Evolutionary conservation across 2,888 invertebrate species (phyloP).

Genomic region (Petrolisthes cinctipes): DNA sequence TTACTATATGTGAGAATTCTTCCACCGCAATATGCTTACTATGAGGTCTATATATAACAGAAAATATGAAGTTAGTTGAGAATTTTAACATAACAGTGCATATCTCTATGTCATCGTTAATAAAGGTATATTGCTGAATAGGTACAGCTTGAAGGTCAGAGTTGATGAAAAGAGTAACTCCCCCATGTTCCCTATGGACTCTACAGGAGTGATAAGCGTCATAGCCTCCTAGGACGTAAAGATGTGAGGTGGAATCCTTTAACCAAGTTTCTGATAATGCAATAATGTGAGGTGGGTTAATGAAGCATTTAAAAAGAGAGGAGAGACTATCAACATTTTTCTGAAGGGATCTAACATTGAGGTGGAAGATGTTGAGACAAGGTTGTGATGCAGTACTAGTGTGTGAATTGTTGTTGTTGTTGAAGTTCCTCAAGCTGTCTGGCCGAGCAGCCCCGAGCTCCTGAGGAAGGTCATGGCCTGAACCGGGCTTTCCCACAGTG

Average conservation of each 20-base stretch:
- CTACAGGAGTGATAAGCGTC: not conserved
- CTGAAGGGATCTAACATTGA: not conserved
- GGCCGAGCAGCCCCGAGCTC: too few species aligned
- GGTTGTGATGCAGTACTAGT: slow-evolving; percentile 7
- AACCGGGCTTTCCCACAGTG: too few species aligned
- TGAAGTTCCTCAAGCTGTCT: too few species aligned
- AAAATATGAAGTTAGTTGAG: too few species aligned
- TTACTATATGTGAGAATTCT: not conserved
- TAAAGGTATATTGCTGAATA: too few species aligned
- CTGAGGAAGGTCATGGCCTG: too few species aligned
- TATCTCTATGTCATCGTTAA: too few species aligned
- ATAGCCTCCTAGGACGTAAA: not conserved
- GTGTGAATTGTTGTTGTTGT: slow-evolving; percentile 20
- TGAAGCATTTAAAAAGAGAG: not conserved
- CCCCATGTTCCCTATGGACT: not conserved
- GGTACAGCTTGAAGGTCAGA: too few species aligned
- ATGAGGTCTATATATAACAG: too few species aligned
- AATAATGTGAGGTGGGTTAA: not conserved
- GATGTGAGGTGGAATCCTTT: slow-evolving; percentile 1
- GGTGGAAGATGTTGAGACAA: slow-evolving; percentile 15
- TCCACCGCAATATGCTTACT: not conserved
- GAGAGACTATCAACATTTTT: slow-evolving; percentile 1
- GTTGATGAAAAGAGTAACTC: too few species aligned
- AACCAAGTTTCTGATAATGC: slow-evolving; percentile 4
- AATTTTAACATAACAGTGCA: too few species aligned